phyloP scores from a whole-genome alignment of 2,113 vertebrate genomes.

The Boleophthalmus pectinirostris region DNA sequence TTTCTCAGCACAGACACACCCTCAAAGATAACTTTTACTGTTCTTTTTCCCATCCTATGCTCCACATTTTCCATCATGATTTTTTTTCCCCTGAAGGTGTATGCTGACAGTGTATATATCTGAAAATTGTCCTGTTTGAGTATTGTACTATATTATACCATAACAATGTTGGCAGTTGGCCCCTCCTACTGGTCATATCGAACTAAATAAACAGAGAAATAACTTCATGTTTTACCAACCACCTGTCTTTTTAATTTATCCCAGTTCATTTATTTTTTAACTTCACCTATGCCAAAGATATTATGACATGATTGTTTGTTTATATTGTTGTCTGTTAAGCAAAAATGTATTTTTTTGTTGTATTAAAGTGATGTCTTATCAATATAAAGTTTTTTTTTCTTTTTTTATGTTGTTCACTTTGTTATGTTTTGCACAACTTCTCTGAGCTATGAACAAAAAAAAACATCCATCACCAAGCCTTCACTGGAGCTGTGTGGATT shows the following conservation, averaged over 20 bases:
- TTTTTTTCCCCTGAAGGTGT: neutral
- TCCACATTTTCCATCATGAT: neutral
- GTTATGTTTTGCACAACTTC: neutral
- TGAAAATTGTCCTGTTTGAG: neutral
- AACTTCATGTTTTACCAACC: slow-evolving; percentile 4
- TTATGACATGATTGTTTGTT: neutral
- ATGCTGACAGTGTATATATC: slow-evolving; percentile 5
- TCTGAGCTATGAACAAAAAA: slow-evolving; percentile 28
- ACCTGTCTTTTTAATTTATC: neutral
- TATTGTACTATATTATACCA: neutral
- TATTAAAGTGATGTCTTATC: neutral
- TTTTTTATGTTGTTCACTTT: neutral
- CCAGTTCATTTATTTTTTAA: neutral
- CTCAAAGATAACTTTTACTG: slow-evolving; percentile 23
- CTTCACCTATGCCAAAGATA: slow-evolving; percentile 42
- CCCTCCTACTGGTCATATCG: slow-evolving; percentile 62
- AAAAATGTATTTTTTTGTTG: slow-evolving; percentile 10
- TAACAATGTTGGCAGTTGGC: slow-evolving; percentile 15
- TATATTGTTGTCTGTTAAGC: neutral
- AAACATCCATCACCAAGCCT: slow-evolving; percentile 59
- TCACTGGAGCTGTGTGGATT: slow-evolving; percentile 60
- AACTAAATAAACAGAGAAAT: slow-evolving; percentile 34
- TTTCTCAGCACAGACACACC: slow-evolving; percentile 22
- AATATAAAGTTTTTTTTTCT: no score
- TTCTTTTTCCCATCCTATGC: neutral